A percentile compares a stretch with the other conserved stretches of the same genome.
Conservation (phyloP, 2,797 vertebrate genomes). For the Fundulus diaphanus region DNA sequence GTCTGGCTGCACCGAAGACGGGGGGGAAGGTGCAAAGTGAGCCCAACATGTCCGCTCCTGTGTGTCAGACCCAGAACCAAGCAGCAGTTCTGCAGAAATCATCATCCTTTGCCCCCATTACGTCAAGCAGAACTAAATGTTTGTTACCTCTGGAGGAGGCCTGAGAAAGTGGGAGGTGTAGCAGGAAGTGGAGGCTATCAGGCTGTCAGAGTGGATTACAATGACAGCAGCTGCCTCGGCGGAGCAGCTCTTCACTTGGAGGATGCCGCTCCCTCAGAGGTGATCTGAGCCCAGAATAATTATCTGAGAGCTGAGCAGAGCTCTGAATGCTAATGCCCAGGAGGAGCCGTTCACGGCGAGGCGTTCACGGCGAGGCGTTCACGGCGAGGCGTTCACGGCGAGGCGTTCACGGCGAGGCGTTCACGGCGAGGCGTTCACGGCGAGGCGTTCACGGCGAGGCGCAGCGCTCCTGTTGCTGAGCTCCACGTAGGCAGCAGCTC, state of each 20-base stretch:
- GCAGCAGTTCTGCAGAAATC: conserved; percentile 48
- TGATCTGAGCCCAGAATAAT: conserved; percentile 49
- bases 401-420: not conserved
- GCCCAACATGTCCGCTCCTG: conserved; percentile 21
- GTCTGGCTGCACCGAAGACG: conserved; percentile 24
- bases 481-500: no score
- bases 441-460: not conserved
- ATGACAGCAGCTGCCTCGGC: conserved; percentile 44
- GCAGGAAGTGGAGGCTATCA: conserved; percentile 69
- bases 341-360: not conserved
- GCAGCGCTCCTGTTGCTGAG: no score
- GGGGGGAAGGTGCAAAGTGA: conserved; percentile 37
- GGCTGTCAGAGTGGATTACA: conserved; percentile 68
- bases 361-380: no score
- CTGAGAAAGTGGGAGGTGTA: conserved; percentile 56
- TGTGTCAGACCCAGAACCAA: conserved; percentile 56
- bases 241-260: conserved; percentile 48
- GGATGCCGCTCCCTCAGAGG: conserved; percentile 35
- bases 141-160: conserved; percentile 55
- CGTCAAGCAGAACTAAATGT: conserved; percentile 52
- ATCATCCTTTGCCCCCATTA: conserved; percentile 60
- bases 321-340: conserved; percentile 49
- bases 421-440: not conserved
- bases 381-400: not conserved
- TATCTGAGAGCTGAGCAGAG: conserved; percentile 48